A percentile compares a stretch with the other conserved stretches of the same genome.
Conservation (phyloP, 2,113 vertebrate genomes). For the Gymnorhina tibicen region DNA sequence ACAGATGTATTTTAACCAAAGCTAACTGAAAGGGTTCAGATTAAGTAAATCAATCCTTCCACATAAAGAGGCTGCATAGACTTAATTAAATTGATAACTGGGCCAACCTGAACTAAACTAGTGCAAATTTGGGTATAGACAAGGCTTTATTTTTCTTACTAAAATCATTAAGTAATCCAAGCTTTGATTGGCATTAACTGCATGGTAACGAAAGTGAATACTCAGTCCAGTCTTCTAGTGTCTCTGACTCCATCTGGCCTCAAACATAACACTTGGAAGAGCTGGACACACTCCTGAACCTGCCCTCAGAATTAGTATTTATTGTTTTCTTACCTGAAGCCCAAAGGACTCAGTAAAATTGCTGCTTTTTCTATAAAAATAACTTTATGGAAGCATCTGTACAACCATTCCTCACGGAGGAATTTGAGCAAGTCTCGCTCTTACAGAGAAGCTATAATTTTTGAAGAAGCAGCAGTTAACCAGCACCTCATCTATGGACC, state of each 20-base stretch:
- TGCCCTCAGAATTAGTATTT: not conserved
- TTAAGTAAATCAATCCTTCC: conserved; percentile 1
- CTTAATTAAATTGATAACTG: conserved; percentile 34
- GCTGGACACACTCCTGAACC: not conserved
- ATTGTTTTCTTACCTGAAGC: not conserved
- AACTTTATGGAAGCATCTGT: not conserved
- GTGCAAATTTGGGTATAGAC: not conserved
- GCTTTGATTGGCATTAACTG: not conserved
- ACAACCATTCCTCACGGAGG: not conserved
- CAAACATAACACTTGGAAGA: not conserved
- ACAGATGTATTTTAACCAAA: conserved; percentile 2
- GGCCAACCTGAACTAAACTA: conserved; percentile 15
- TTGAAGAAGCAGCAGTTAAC: conserved; percentile 26
- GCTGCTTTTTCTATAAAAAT: not conserved
- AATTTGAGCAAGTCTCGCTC: not conserved
- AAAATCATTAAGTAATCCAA: not conserved
- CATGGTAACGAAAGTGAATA: not conserved
- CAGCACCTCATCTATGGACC: not conserved
- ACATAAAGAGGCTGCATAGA: not conserved
- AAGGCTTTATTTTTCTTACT: not conserved
- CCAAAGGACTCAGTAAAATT: not conserved
- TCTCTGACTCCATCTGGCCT: not conserved
- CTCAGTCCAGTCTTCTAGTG: not conserved
- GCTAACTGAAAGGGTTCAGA: not conserved
- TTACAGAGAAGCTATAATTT: not conserved